Base-by-base conservation (phyloP, 2,113 vertebrate species). In the Nesospiza acunhae region DNA sequence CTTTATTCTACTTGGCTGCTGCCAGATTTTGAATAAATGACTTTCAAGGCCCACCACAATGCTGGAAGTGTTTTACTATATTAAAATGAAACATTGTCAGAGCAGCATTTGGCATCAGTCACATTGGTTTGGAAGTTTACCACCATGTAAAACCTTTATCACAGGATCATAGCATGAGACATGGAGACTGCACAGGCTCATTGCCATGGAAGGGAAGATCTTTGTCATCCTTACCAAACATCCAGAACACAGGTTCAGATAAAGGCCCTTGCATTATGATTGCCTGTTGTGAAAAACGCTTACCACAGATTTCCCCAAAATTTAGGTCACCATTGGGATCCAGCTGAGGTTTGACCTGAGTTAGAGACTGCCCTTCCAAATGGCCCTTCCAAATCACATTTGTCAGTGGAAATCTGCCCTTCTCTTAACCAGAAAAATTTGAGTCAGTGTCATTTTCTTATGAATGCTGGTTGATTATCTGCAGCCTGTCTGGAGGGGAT, bases 1-100 rank as follows among this genome's bases (percentile, higher is more conserved):
- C 74, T 95, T 89, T 77, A 53, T 81, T 94, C 46, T 91, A 67
- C 85, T 91, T 95, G 81, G 33, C 67, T 93, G 28, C 84, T 95
- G 91, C 81, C 91, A 95, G 81, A 63, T 94, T 96, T 96, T 90
- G 81, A 94, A 91, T 93, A 86, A 93, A 76, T 77, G 15, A 75
- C 72, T 94, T 66, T 56, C 55, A 93, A 89, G 73, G 33, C 35
- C 91, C 85, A 89, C 24, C 79, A 82, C 66, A 88, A 70, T 59
- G n/a, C 37, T 91, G 67, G 50, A 92, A 74, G 49, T 91, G 89
- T 96, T 97, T 86, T 90, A 84, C 72, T 66, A 26, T 56, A 91
- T 75, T 78, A 83, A 18, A 22, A 87, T 35, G 46, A 89, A 90
- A 78, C 30, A 39, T 74, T 91, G 72, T 91, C 52, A 72, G 84